phyloP scores from a whole-genome alignment of 30 jellyfish, hydroid and myxozoan genomes.

The Catostylus mosaicus region DNA sequence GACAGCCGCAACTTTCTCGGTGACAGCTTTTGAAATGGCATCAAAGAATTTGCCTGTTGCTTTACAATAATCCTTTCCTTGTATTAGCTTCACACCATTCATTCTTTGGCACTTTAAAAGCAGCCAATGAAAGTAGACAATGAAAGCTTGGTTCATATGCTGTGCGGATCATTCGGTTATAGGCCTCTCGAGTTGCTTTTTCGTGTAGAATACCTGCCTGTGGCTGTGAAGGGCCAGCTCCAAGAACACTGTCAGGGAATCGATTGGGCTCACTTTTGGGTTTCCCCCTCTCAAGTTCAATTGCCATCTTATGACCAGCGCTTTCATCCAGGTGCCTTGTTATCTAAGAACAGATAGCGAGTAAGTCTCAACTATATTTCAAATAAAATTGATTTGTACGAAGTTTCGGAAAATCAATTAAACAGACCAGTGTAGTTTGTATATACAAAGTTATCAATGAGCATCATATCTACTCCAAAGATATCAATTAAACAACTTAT shows the following conservation, averaged over 20 bases:
- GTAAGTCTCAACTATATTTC: too few species aligned
- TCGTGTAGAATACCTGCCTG: conserved; percentile 11
- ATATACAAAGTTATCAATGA: too few species aligned
- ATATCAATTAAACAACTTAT: too few species aligned
- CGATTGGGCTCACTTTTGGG: not conserved
- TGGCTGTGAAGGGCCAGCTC: conserved; percentile 36
- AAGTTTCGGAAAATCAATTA: too few species aligned
- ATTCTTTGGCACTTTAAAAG: conserved; percentile 31
- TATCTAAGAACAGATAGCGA: not conserved
- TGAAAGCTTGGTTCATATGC: conserved; percentile 21
- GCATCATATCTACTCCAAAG: too few species aligned
- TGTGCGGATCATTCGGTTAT: not conserved
- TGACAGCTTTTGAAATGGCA: conserved; percentile 32
- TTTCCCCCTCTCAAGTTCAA: conserved; percentile 9
- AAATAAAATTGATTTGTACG: too few species aligned
- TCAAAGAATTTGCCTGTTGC: conserved; percentile 36
- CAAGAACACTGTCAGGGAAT: conserved; percentile 16
- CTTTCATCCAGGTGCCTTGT: conserved; percentile 11
- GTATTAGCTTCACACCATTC: conserved; percentile 37
- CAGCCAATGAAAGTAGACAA: not conserved
- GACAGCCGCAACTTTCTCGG: conserved; percentile 39
- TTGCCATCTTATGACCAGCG: conserved; percentile 18
- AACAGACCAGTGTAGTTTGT: too few species aligned
- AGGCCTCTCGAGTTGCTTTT: not conserved
- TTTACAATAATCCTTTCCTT: conserved; percentile 18